Base-by-base conservation (phyloP, 1,140 invertebrate genomes). In the Chrysopa pallens region DNA sequence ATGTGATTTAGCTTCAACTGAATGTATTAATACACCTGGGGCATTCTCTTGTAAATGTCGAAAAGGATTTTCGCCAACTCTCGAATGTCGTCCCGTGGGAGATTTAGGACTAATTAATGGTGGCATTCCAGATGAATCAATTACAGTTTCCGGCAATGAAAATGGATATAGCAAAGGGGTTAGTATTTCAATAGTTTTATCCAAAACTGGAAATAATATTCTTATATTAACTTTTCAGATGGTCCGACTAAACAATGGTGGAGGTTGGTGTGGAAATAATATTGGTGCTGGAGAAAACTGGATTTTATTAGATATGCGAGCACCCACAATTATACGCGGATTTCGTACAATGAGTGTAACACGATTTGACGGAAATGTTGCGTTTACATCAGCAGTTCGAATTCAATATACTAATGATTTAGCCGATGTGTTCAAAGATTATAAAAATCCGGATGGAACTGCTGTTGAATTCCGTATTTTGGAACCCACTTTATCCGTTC, bases 31-130 rank as follows among this genome's bases (percentile, higher is more conserved):
- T 55, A 80, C 80, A 14, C 75, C 82, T 31, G 92, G 92, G 39
- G 85, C 88, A 15, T 95, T 94, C 64, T 80, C 79, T 43, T 96
- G 92, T 55, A 84, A 87, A 51, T 96, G 92, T 52, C 73, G 79
- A 48, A 55, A 73, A 48, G 88, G 89, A 37, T 93, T 92, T 56
- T 62, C 79, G 28, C 80, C 88, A 11, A 90, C 82, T 42, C 73
- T 88, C 52, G 88, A 94, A 56, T 94, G 89, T 52, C 69, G 87
- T 49, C 85, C 86, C 2, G 79, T 91, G 29, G 80, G 78, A 11
- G 89, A 93, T 64, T 70, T 94, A 29, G 89, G 89, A 15, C 62
- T 93, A 7, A 84, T 83, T 39, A 87, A 84, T 54, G 86, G 87
- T 36, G 87, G 84, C 15, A 84, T 93, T 57, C 82, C 88, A 1